Base-by-base conservation (phyloP, 2,113 vertebrate genomes). In the Ceyx margarethae region DNA sequence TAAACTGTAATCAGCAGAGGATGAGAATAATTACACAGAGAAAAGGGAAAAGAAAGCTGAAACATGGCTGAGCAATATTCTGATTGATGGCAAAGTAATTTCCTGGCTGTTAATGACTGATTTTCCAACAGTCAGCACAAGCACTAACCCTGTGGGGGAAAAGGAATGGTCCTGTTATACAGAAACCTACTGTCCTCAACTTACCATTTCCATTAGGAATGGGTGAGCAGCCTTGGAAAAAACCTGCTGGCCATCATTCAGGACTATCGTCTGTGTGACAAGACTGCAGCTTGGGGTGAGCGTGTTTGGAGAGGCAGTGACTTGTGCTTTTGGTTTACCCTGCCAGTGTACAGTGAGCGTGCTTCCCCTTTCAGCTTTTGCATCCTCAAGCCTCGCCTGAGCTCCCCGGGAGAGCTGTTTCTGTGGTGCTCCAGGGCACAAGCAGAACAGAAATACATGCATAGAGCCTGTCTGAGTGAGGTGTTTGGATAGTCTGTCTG, bases 1-100 rank as follows among this genome's bases (percentile, higher is more conserved):
- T 97, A 97, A 97, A 97, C 95, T 95, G 95, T 96, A 97, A 98
- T 98, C 97, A 98, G 95, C 75, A 93, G 95, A 96, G 96, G 97
- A 97, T 95, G 97, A 97, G 97, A 97, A 97, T 97, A 98, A 98
- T 97, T 98, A 98, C 37, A 4, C 82, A 82, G 93, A 90, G 96
- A 95, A 95, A 95, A 90, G 71, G 51, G 84, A 21, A 35, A 83
- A 57, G 31, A 96, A 95, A 94, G 90, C 97, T 96, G 95, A 95
- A 97, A 96, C 93, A 96, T 93, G 94, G 96, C 96, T 96, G 97
- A 97, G 97, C 96, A 97, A 95, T 95, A 95, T 94, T 97, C 97
- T 98, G 97, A 98, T 98, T 97, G 97, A 98, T 98, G 97, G 91
- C 93, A 95, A 97, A 97, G 97, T 96, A 97, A 97, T 97, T 97